phyloP scores from a whole-genome alignment of 2,113 vertebrate species.

The Tenrec ecaudatus region DNA sequence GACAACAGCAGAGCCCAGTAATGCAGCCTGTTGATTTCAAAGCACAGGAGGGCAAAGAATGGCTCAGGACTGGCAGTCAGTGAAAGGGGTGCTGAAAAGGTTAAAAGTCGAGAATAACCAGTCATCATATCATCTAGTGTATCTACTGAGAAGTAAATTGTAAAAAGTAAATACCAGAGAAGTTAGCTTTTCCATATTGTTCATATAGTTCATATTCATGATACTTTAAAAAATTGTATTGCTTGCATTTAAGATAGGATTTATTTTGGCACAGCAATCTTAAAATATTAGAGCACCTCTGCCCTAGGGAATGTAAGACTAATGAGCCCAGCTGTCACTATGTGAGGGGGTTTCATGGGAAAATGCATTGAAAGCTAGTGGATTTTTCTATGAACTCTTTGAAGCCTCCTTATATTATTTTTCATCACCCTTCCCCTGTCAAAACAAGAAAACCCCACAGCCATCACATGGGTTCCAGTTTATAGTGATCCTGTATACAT shows the following conservation, averaged over 20 bases:
- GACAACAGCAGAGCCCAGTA: neutral
- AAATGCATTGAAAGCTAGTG: too few species aligned
- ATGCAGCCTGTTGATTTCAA: slow-evolving; percentile 25
- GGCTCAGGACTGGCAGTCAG: neutral
- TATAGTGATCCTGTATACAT: too few species aligned
- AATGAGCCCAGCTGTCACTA: neutral
- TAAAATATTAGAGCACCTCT: slow-evolving; percentile 54
- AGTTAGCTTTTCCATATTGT: slow-evolving; percentile 11
- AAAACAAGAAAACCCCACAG: too few species aligned
- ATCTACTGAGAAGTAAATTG: too few species aligned
- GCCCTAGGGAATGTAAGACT: neutral
- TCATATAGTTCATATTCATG: slow-evolving; percentile 11
- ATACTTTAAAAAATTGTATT: neutral
- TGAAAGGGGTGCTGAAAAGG: slow-evolving; percentile 6
- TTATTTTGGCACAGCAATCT: slow-evolving; percentile 13
- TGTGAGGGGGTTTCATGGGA: too few species aligned
- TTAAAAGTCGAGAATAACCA: neutral
- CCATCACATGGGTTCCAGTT: too few species aligned
- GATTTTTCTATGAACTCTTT: too few species aligned
- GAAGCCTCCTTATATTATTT: too few species aligned
- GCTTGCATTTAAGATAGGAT: slow-evolving; percentile 5
- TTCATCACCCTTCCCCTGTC: too few species aligned
- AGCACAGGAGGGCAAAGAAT: neutral
- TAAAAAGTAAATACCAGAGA: too few species aligned
- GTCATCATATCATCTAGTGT: too few species aligned